Evolutionary conservation across 2,113 vertebrate genomes (phyloP).

Genomic region (Lota lota): DNA sequence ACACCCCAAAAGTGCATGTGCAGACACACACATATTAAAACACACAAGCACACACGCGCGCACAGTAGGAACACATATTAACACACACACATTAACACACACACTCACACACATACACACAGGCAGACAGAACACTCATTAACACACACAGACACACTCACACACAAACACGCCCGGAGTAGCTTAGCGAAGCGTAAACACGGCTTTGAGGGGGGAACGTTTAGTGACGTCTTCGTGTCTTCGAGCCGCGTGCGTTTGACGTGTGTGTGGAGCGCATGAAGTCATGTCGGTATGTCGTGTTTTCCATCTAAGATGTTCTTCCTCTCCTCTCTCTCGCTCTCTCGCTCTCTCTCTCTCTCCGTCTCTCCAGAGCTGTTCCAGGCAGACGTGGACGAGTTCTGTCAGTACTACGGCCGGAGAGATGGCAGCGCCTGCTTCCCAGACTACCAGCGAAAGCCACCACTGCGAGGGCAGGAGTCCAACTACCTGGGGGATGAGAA

Average conservation of each 20-base stretch:
- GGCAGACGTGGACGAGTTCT: slow-evolving; percentile 96
- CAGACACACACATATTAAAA: slow-evolving; percentile 4
- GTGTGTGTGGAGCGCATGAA: background rate
- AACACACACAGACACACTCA: slow-evolving; percentile 1
- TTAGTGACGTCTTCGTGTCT: background rate
- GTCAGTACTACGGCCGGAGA: slow-evolving; percentile 90
- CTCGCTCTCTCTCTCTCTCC: slow-evolving; percentile 8
- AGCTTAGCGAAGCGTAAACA: slow-evolving; percentile 4
- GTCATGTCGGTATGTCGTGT: slow-evolving; percentile 14
- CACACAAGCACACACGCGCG: background rate
- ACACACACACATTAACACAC: background rate
- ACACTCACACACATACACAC: background rate
- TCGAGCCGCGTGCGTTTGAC: background rate
- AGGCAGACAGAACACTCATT: slow-evolving; percentile 11
- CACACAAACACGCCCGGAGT: background rate
- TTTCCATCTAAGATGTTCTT: slow-evolving; percentile 43
- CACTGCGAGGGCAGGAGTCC: slow-evolving; percentile 84
- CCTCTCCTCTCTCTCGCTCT: slow-evolving; percentile 15
- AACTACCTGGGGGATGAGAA: slow-evolving; percentile 96
- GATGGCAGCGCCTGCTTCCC: slow-evolving; percentile 92
- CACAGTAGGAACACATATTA: background rate
- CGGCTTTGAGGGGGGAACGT: background rate
- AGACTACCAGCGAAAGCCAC: slow-evolving; percentile 94
- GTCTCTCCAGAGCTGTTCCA: slow-evolving; percentile 86
- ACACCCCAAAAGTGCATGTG: background rate